phyloP scores from a whole-genome alignment of 2,113 vertebrate species.

The Leucosticte australis region DNA sequence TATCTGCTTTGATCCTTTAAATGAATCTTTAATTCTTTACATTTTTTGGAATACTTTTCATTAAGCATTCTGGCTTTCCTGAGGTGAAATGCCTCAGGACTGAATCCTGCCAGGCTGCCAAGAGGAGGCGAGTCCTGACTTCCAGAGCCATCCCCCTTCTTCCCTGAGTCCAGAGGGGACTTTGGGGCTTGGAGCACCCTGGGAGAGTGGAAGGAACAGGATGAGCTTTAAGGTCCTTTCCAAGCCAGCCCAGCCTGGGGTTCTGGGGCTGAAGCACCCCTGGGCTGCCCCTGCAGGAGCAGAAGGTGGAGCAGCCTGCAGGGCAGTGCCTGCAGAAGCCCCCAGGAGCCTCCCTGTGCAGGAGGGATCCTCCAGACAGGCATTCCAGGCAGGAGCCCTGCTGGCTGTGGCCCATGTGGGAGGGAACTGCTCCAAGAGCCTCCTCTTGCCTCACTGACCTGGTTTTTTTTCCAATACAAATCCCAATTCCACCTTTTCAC shows the following conservation, averaged over 20 bases:
- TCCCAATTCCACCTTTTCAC: background rate
- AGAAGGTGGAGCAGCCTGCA: background rate
- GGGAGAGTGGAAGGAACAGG: background rate
- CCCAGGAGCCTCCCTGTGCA: background rate
- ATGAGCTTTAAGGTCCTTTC: background rate
- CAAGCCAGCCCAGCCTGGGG: background rate
- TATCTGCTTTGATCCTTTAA: background rate
- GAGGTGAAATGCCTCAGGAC: background rate
- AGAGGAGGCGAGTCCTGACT: fast-evolving
- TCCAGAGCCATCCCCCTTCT: background rate
- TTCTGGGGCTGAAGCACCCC: background rate
- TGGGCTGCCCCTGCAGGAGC: background rate
- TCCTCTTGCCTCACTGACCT: background rate
- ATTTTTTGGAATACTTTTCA: background rate
- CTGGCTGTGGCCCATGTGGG: background rate
- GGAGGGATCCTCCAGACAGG: background rate
- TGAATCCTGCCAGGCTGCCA: background rate
- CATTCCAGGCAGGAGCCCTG: background rate
- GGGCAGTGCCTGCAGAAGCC: background rate
- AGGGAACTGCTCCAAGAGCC: background rate
- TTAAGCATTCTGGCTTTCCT: background rate
- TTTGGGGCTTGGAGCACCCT: background rate
- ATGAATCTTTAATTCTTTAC: background rate
- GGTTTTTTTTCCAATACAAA: background rate
- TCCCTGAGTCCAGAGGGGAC: background rate